These are phyloP conservation scores for Cyanoliseus patagonus DNA, from an alignment of 2,113 vertebrate species.

Conservation along the genomic window DNA sequence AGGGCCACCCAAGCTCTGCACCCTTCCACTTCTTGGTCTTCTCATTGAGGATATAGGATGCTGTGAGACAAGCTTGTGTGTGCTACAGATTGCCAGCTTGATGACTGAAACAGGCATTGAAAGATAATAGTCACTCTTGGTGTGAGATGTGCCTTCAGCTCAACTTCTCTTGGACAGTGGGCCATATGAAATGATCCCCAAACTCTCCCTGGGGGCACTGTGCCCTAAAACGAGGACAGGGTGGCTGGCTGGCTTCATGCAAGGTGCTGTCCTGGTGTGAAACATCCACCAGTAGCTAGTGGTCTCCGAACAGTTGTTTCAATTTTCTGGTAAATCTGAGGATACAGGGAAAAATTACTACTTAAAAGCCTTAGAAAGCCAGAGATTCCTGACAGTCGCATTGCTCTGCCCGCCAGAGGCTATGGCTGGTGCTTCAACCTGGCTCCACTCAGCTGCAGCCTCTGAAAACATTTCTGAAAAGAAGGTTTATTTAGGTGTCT, in stretches of 20 bases:
- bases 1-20: not conserved
- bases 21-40: not conserved
- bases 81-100: not conserved
- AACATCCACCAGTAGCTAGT: not conserved
- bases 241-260: not conserved
- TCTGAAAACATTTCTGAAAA: not conserved
- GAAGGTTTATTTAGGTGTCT: not conserved
- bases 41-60: not conserved
- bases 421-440: not conserved
- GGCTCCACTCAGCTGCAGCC: not conserved
- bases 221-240: not conserved
- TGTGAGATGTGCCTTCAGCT: not conserved
- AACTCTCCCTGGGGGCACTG: not conserved
- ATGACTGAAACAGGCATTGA: not conserved
- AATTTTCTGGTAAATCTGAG: not conserved
- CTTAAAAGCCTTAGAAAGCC: not conserved
- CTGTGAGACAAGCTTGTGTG: not conserved
- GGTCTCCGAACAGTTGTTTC: not conserved
- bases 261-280: not conserved
- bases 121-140: not conserved
- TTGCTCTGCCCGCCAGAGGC: not conserved
- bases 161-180: not conserved
- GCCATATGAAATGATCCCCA: not conserved
- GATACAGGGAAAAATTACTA: not conserved
- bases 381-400: not conserved